Conservation (phyloP, 2,113 vertebrate species). For the Helogale parvula region DNA sequence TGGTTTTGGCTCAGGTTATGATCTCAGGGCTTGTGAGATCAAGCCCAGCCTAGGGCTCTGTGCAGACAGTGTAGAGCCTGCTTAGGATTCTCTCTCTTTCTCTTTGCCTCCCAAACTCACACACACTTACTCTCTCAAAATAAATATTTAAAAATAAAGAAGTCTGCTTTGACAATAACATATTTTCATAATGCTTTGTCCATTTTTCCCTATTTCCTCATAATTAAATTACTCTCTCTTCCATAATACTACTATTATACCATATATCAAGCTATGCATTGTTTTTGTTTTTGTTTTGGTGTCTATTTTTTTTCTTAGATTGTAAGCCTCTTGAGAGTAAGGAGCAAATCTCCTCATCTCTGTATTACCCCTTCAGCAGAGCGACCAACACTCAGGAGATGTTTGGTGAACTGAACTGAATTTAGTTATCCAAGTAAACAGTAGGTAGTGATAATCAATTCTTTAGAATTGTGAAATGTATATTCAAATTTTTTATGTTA, state of each 20-base stretch:
- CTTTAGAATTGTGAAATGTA: not conserved
- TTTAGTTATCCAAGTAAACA: constrained; percentile 5
- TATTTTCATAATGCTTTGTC: not conserved
- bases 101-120: no score
- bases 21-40: no score
- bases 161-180: not conserved
- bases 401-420: not conserved
- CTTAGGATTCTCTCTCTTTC: no score
- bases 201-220: not conserved
- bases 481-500: not conserved
- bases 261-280: not conserved
- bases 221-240: not conserved
- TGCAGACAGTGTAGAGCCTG: no score
- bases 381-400: not conserved
- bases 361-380: not conserved
- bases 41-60: no score
- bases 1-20: no score
- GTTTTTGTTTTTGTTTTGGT: not conserved
- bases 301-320: not conserved
- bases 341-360: not conserved
- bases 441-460: not conserved
- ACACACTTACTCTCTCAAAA: no score
- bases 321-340: not conserved
- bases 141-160: no score
- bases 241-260: not conserved